Evolutionary conservation across 1,140 invertebrate species (phyloP).

Genomic region (Scaptomyza montana): DNA sequence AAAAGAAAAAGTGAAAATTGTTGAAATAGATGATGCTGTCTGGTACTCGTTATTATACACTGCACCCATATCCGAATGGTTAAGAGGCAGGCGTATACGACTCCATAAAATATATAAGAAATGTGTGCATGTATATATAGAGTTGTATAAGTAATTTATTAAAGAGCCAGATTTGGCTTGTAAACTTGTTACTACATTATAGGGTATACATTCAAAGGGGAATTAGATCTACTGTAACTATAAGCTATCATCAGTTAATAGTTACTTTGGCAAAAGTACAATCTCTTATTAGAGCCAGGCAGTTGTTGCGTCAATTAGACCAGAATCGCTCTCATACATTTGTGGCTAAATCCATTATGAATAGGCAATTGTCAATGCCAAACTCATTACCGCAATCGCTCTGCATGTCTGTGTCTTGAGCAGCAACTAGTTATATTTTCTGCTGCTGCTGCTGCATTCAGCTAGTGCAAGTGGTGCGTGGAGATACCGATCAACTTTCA

Average conservation of each 20-base stretch:
- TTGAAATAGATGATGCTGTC: constrained; percentile 42
- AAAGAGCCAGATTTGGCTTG: not conserved
- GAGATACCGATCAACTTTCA: constrained; percentile 63
- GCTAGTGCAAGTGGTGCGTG: constrained; percentile 35
- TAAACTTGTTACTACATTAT: not conserved
- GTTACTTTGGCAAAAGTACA: not conserved
- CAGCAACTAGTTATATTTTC: constrained; percentile 38
- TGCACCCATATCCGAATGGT: constrained; percentile 22
- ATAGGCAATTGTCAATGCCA: constrained; percentile 32
- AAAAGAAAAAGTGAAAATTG: constrained; percentile 76
- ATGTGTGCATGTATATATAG: not conserved
- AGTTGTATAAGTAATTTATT: not conserved
- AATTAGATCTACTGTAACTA: not conserved
- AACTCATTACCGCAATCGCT: constrained; percentile 31
- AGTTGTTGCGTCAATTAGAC: constrained; percentile 6
- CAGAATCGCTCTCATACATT: constrained; percentile 38
- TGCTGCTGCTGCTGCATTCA: constrained; percentile 16
- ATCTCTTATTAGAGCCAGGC: not conserved
- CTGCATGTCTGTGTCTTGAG: constrained; percentile 32
- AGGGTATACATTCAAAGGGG: not conserved
- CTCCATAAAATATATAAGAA: not conserved
- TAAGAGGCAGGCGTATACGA: not conserved
- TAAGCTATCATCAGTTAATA: constrained; percentile 2
- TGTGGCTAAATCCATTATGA: constrained; percentile 29
- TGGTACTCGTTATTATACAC: constrained; percentile 23